phyloP scores from a whole-genome alignment of 2,797 vertebrate genomes.

The Antennarius maculatus region DNA sequence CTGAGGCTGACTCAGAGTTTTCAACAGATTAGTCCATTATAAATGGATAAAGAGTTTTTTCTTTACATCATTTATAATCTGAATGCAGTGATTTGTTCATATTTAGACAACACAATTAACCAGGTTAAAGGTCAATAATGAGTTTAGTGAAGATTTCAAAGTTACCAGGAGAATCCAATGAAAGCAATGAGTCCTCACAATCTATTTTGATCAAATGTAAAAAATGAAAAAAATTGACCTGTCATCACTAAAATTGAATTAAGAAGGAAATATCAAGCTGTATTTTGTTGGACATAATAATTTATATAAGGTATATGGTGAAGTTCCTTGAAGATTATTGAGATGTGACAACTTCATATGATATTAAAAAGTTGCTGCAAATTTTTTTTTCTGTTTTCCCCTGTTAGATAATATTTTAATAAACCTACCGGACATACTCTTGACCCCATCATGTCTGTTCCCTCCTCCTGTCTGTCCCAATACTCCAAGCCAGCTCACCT shows the following conservation, averaged over 20 bases:
- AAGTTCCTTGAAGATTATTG: background rate
- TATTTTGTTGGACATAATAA: background rate
- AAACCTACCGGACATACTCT: constrained; percentile 24
- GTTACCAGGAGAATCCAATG: too few relatives aligned
- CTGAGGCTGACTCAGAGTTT: too few relatives aligned
- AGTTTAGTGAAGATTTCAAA: too few relatives aligned
- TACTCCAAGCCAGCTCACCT: constrained; percentile 79
- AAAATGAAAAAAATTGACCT: too few relatives aligned
- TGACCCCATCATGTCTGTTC: constrained; percentile 34
- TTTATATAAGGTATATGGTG: background rate
- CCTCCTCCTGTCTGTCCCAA: constrained; percentile 58
- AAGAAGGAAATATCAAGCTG: background rate
- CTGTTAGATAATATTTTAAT: constrained; percentile 44
- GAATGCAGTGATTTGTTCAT: background rate
- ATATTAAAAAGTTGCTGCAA: constrained; percentile 21
- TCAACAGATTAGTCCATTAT: too few relatives aligned
- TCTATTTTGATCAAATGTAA: too few relatives aligned
- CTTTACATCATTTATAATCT: too few relatives aligned
- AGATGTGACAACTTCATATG: background rate
- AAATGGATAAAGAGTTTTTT: too few relatives aligned
- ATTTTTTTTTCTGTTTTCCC: constrained; percentile 7
- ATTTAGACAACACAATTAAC: background rate
- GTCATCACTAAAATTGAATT: too few relatives aligned
- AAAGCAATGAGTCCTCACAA: too few relatives aligned
- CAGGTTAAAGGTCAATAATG: background rate